These are phyloP conservation scores for Drepana arcuata DNA, from an alignment of 1,140 invertebrate species.

Conservation along the genomic window DNA sequence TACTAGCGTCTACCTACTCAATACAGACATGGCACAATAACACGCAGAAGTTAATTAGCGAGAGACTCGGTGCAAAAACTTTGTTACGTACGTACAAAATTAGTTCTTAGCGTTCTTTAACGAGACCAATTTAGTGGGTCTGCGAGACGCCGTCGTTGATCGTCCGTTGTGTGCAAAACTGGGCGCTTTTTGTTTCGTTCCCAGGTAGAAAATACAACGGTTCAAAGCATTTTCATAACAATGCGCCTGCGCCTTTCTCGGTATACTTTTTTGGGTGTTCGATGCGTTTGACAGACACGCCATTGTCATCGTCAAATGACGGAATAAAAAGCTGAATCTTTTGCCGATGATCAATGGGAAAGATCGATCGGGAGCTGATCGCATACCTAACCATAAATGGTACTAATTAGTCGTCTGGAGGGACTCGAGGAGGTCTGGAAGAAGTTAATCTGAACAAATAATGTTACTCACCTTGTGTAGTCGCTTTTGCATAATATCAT, in stretches of 20 bases:
- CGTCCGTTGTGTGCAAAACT: constrained; percentile 52
- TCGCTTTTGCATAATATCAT: constrained; percentile 96
- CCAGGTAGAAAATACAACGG: constrained; percentile 64
- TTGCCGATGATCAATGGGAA: constrained; percentile 55
- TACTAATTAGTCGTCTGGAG: constrained; percentile 38
- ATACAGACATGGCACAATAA: constrained; percentile 27
- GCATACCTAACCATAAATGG: constrained; percentile 28
- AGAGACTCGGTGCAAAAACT: constrained; percentile 43
- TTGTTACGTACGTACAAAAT: constrained; percentile 53
- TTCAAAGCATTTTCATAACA: constrained; percentile 65
- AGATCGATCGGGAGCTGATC: constrained; percentile 32
- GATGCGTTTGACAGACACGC: constrained; percentile 62
- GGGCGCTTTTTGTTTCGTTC: constrained; percentile 49
- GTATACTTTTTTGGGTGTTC: constrained; percentile 53
- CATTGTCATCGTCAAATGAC: constrained; percentile 64
- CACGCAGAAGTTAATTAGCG: constrained; percentile 38
- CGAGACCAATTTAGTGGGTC: constrained; percentile 52
- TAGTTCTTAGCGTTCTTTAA: constrained; percentile 53
- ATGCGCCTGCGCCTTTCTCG: constrained; percentile 61
- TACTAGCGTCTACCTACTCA: constrained; percentile 4
- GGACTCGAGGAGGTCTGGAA: too few species aligned
- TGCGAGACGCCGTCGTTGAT: constrained; percentile 44
- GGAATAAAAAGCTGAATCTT: constrained; percentile 51
- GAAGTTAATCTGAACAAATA: constrained; percentile 13
- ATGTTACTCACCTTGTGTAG: constrained; percentile 86